phyloP scores from a whole-genome alignment of 2,888 invertebrate genomes.

The Tetragonisca angustula region DNA sequence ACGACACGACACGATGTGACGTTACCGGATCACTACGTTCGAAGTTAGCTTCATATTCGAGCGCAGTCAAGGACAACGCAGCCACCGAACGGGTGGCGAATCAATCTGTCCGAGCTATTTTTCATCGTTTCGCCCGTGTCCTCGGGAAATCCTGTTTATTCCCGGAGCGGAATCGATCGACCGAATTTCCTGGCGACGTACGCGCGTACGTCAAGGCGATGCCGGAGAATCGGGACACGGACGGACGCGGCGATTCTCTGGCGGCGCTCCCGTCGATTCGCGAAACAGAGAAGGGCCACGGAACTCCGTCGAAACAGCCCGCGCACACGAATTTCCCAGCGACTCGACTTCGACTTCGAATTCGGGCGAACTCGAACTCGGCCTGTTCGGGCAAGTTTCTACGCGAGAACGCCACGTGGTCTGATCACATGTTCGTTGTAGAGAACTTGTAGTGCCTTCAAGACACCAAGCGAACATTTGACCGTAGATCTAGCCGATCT shows the following conservation, averaged over 20 bases:
- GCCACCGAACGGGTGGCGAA: not conserved
- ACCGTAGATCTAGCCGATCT: no score
- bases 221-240: conserved; percentile 32
- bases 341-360: no score
- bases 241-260: conserved; percentile 6
- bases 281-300: not conserved
- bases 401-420: no score
- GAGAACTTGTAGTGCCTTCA: no score
- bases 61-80: not conserved
- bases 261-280: conserved; percentile 12
- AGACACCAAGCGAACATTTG: no score
- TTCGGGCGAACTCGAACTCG: no score
- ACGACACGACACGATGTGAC: no score
- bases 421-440: no score
- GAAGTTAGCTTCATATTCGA: no score
- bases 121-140: not conserved
- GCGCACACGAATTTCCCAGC: not conserved
- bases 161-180: conserved; percentile 15
- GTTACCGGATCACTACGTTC: no score
- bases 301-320: not conserved
- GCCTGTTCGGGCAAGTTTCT: no score
- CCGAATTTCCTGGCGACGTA: conserved; percentile 24
- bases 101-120: conserved; percentile 7
- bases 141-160: conserved; percentile 9
- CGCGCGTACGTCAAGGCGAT: not conserved